Evolutionary conservation across 2,113 vertebrate genomes (phyloP).

Genomic region (Hemibagrus wyckioides): DNA sequence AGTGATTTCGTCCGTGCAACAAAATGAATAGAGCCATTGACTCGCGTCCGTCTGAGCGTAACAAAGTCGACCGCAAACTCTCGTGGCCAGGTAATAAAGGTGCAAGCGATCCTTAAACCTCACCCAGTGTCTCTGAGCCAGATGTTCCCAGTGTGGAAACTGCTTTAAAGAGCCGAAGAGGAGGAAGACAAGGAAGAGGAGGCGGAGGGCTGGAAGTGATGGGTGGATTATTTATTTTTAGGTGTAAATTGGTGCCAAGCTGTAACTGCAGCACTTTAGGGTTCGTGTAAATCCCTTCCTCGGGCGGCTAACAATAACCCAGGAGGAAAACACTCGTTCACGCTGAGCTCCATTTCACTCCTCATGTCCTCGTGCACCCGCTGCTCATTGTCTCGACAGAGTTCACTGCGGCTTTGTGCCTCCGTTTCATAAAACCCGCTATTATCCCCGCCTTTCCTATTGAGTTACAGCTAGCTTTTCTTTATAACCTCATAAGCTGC

Average conservation of each 20-base stretch:
- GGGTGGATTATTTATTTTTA: conserved; percentile 47
- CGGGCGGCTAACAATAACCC: conserved; percentile 67
- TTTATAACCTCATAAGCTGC: conserved; percentile 43
- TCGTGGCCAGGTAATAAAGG: conserved; percentile 34
- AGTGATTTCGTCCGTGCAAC: neutral
- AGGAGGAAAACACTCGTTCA: conserved; percentile 41
- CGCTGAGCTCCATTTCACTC: conserved; percentile 20
- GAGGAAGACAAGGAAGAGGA: neutral
- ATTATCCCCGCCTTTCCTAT: conserved; percentile 25
- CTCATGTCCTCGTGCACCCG: conserved; percentile 1
- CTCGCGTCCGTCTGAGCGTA: neutral
- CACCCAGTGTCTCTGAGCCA: conserved; percentile 45
- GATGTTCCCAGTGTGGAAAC: conserved; percentile 63
- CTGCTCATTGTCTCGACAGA: neutral
- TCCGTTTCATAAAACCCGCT: conserved; percentile 45
- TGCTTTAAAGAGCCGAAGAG: conserved; percentile 3
- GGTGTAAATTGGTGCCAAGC: conserved; percentile 49
- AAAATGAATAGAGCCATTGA: conserved; percentile 13
- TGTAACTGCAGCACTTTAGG: conserved; percentile 59
- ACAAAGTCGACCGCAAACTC: neutral
- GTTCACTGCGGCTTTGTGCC: conserved; percentile 23
- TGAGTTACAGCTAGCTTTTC: conserved; percentile 23
- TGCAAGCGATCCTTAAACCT: conserved; percentile 12
- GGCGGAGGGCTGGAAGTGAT: conserved; percentile 38
- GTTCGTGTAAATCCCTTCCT: conserved; percentile 64